A percentile compares a stretch with the other conserved stretches of the same genome.
Evolutionary conservation across 2,797 vertebrate species (phyloP).

Genomic region (Hapalemur alaotrensis): DNA sequence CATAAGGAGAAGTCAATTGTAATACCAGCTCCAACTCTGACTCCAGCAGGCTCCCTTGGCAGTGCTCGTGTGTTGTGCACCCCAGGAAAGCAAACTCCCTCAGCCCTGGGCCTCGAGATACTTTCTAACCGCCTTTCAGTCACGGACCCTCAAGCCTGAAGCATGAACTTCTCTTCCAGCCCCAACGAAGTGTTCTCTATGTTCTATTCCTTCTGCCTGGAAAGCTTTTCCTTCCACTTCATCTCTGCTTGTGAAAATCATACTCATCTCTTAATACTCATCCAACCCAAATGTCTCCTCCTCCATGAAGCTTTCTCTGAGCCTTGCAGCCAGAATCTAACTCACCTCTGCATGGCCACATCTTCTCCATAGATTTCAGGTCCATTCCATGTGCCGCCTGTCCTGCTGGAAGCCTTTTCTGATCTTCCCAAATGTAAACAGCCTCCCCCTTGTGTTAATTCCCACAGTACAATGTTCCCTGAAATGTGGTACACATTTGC

Average conservation of each 20-base stretch:
- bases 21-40: neutral
- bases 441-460: neutral
- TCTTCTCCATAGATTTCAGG: neutral
- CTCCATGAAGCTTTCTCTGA: neutral
- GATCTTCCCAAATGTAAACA: neutral
- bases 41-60: neutral
- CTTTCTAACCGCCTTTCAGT: neutral
- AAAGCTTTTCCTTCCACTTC: neutral
- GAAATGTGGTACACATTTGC: neutral
- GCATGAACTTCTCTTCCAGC: neutral
- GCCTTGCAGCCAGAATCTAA: neutral
- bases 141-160: neutral
- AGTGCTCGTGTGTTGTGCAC: neutral
- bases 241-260: neutral
- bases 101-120: neutral
- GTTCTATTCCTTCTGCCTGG: constrained; percentile 9
- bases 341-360: neutral
- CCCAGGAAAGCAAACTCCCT: neutral
- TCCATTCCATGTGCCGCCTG: neutral
- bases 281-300: neutral
- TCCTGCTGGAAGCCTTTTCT: constrained; percentile 21
- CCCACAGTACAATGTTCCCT: neutral
- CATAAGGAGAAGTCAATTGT: neutral
- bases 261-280: neutral
- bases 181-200: neutral